Conservation (phyloP, 2,888 invertebrate species). For the Drosophila mulleri region DNA sequence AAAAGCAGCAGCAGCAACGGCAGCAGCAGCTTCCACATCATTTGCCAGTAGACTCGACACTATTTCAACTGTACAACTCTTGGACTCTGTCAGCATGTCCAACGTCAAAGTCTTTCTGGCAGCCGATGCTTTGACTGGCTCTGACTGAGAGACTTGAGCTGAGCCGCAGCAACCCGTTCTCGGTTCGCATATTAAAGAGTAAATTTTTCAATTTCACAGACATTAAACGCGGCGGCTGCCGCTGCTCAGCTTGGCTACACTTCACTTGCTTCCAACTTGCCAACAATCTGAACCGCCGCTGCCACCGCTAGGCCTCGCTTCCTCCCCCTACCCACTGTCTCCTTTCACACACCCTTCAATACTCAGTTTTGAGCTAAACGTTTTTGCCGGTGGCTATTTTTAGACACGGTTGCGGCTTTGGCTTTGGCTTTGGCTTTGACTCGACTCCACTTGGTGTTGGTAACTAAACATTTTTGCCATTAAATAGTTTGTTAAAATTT, state of each 20-base stretch:
- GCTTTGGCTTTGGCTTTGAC: conserved; percentile 27
- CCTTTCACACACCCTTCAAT: conserved; percentile 15
- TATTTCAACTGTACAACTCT: conserved; percentile 32
- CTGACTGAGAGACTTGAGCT: conserved; percentile 25
- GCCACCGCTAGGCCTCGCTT: background rate
- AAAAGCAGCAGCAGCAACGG: conserved; percentile 37
- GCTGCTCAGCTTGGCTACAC: conserved; percentile 49
- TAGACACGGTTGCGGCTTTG: conserved; percentile 54
- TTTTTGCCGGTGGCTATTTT: conserved; percentile 71
- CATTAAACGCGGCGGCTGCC: conserved; percentile 76
- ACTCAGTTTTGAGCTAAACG: conserved; percentile 67
- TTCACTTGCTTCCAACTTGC: conserved; percentile 45
- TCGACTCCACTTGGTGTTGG: conserved; percentile 26
- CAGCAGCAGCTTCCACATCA: conserved; percentile 71
- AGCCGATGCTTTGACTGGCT: conserved; percentile 48
- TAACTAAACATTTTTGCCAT: conserved; percentile 70
- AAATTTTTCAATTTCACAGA: conserved; percentile 82
- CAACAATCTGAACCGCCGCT: conserved; percentile 14
- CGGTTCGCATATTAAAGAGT: conserved; percentile 80
- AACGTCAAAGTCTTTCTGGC: conserved; percentile 77
- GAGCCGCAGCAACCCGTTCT: conserved; percentile 46
- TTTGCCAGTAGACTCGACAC: conserved; percentile 64
- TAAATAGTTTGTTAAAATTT: conserved; percentile 81
- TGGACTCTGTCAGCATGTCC: conserved; percentile 54
- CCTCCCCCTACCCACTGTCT: background rate